Base-by-base conservation (phyloP, 2,113 vertebrate genomes). In the Paratilapia polleni region DNA sequence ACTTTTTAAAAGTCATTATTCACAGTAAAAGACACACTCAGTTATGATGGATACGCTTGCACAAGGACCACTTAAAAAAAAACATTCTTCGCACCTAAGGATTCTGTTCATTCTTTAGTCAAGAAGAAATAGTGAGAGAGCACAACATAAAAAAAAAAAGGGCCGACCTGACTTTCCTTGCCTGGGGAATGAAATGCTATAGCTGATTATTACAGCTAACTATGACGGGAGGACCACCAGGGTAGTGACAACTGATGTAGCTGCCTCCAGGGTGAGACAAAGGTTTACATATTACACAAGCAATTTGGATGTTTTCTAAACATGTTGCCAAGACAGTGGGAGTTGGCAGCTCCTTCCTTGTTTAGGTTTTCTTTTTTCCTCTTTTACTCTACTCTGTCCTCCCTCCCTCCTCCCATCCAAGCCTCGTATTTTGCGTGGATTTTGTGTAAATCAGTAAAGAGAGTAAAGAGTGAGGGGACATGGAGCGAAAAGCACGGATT, bases 281-380 rank as follows among this genome's bases (percentile, higher is more conserved):
- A 97, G 97, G 96, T 98, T 98, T 98, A 98, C 96, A 97, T 98
- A 98, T 98, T 98, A 97, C 97, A 98, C 97, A 98, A 98, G 97
- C 97, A 98, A 98, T 98, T 98, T 97, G 94, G 97, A 96, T 98
- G 97, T 97, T 98, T 98, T 98, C 97, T 97, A 98, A 98, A 98
- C 97, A 97, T 96, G 96, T 97, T 98, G 97, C 98, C 98, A 98
- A 97, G 98, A 98, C 97, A 97, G 97, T 98, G 97, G 97, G 96
- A 98, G 95, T 92, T 98, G 97, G 97, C 97, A 97, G 96, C 94
- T 94, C 92, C 83, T 88, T 94, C 94, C 96, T 90, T 96, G 95
- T 97, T 97, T 96, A 96, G 94, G 95, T 95, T 97, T 96, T 88
- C 59, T 96, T 95, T 93, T 95, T 94, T 97, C 92, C 41, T 83